These are phyloP conservation scores for Argyresthia goedartella DNA, from an alignment of 2,888 invertebrate genomes.

Conservation along the genomic window DNA sequence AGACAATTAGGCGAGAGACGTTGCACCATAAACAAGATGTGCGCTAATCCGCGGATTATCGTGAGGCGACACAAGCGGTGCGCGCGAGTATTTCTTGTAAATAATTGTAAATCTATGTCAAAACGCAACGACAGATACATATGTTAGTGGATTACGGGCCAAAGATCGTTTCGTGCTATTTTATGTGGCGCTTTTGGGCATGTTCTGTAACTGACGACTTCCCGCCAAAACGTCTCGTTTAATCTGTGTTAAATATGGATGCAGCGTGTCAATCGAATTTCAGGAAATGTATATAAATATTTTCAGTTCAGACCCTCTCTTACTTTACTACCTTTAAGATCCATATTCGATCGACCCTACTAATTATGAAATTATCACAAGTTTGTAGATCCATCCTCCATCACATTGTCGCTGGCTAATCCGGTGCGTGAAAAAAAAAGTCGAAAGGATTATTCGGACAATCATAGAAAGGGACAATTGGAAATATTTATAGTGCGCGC, in stretches of 20 bases:
- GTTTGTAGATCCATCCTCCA: background rate
- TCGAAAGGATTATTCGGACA: conserved; percentile 27
- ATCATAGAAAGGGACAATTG: conserved; percentile 30
- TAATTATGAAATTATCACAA: background rate
- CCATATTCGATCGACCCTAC: background rate
- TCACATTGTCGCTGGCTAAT: background rate
- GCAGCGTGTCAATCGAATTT: conserved; percentile 28
- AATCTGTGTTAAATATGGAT: conserved; percentile 55
- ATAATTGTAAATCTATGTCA: conserved; percentile 72
- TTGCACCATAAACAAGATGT: conserved; percentile 54
- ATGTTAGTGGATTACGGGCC: conserved; percentile 57
- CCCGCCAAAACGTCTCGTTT: conserved; percentile 46
- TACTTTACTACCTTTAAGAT: background rate
- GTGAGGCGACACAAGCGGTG: conserved; percentile 53
- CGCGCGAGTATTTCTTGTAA: conserved; percentile 49
- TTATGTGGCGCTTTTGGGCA: conserved; percentile 45
- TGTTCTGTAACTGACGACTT: conserved; percentile 40
- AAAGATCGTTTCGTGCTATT: conserved; percentile 55
- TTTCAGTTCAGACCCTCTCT: background rate
- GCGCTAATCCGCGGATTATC: conserved; percentile 56
- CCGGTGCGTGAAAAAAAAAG: conserved; percentile 11
- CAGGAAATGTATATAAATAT: conserved; percentile 24
- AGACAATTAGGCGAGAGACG: conserved; percentile 54
- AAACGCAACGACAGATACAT: conserved; percentile 65
- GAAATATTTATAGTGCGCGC: conserved; percentile 46